A percentile compares a stretch with the other conserved stretches of the same genome.
Conservation (phyloP, 2,797 vertebrate genomes). For the Hyperoplus immaculatus region DNA sequence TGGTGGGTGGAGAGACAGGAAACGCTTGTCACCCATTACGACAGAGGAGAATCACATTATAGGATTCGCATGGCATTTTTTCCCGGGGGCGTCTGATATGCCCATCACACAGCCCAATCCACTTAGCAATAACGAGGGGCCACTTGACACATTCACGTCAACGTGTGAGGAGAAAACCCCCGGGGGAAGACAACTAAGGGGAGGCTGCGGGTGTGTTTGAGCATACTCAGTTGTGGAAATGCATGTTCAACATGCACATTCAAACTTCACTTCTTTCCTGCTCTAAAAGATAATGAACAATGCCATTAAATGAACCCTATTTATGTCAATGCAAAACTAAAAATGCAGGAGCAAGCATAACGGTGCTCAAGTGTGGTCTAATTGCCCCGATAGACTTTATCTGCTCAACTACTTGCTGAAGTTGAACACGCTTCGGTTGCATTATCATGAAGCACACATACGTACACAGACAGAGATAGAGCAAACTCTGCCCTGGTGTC, state of each 20-base stretch:
- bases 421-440: conserved; percentile 39
- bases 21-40: conserved; percentile 68
- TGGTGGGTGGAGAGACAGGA: conserved; percentile 60
- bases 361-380: background rate
- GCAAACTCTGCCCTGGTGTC: conserved; percentile 50
- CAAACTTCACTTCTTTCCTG: background rate
- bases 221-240: conserved; percentile 29
- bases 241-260: conserved; percentile 15
- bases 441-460: conserved; percentile 59
- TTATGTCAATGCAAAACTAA: background rate
- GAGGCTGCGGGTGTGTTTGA: background rate
- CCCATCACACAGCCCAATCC: conserved; percentile 55
- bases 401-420: conserved; percentile 30
- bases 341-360: conserved; percentile 2
- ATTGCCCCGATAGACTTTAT: conserved; percentile 33
- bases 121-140: conserved; percentile 59
- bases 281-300: conserved; percentile 48
- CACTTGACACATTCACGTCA: conserved; percentile 51
- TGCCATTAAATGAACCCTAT: conserved; percentile 43
- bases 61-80: conserved; percentile 56
- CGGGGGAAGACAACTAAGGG: conserved; percentile 3
- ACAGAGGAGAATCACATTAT: conserved; percentile 58
- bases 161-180: conserved; percentile 25
- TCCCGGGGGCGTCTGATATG: conserved; percentile 54
- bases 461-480: conserved; percentile 18